Evolutionary conservation across 2,888 invertebrate genomes (phyloP).

Genomic region (Galeruca laticollis): DNA sequence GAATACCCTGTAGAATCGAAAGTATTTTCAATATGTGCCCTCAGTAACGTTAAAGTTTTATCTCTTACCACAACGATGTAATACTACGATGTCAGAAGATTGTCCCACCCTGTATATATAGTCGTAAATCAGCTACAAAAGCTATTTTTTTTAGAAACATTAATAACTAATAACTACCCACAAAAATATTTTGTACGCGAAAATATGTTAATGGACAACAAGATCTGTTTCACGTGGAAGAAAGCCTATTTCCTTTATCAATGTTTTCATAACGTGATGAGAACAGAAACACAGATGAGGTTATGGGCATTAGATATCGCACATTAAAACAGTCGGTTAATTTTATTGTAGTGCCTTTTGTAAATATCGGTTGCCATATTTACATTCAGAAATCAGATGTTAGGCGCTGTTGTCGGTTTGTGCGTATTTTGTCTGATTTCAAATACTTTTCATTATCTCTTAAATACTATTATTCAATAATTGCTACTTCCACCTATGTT

Average conservation of each 20-base stretch:
- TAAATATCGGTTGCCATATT: constrained; percentile 61
- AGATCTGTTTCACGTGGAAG: neutral
- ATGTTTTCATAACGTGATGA: neutral
- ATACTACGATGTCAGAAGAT: too few species aligned
- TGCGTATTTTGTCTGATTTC: neutral
- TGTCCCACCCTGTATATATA: too few species aligned
- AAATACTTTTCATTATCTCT: neutral
- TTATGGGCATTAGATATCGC: constrained; percentile 45
- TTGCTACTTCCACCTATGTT: neutral
- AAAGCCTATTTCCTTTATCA: constrained; percentile 3
- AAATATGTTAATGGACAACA: neutral
- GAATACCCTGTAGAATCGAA: too few species aligned
- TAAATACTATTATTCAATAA: neutral
- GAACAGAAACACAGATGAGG: constrained; percentile 38
- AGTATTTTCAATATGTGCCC: too few species aligned
- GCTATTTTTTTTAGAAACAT: too few species aligned
- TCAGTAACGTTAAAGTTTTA: too few species aligned
- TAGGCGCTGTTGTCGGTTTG: neutral
- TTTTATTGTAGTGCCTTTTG: constrained; percentile 59
- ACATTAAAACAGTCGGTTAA: constrained; percentile 53
- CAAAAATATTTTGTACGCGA: neutral
- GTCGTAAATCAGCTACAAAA: too few species aligned
- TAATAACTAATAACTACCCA: too few species aligned
- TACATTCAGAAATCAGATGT: constrained; percentile 48
- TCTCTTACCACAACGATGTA: too few species aligned